Conservation (phyloP, 2,797 vertebrate genomes). For the Mastacembelus armatus region DNA sequence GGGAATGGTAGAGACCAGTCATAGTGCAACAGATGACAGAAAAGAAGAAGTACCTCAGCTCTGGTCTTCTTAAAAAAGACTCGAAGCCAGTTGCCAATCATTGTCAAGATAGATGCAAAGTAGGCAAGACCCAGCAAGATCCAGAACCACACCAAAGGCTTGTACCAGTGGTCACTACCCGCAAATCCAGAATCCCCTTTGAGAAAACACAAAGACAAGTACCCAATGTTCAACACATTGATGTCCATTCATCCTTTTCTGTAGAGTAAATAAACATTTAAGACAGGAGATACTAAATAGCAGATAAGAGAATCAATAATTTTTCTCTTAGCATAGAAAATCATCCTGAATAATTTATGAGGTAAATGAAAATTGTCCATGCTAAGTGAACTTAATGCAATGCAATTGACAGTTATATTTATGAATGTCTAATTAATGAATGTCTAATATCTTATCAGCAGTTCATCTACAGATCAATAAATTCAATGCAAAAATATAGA, state of each 20-base stretch:
- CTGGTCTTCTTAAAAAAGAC: conserved; percentile 90
- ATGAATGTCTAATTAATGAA: conserved; percentile 57
- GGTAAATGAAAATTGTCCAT: conserved; percentile 39
- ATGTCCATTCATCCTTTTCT: conserved; percentile 3
- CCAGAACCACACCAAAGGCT: conserved; percentile 95
- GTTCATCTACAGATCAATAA: conserved; percentile 29
- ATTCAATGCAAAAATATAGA: conserved; percentile 6
- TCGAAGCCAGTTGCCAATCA: conserved; percentile 93
- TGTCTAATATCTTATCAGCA: conserved; percentile 23
- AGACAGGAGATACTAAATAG: conserved; percentile 1
- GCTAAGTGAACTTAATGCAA: conserved; percentile 59
- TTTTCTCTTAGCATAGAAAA: conserved; percentile 46
- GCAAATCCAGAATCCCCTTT: conserved; percentile 82
- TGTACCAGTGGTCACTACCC: conserved; percentile 87
- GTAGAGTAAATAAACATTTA: conserved; percentile 40
- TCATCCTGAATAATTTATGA: conserved; percentile 59
- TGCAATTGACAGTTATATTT: conserved; percentile 39
- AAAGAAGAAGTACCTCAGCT: conserved; percentile 85
- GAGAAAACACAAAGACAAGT: conserved; percentile 21
- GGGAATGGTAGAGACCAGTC: neutral
- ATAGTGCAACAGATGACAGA: neutral
- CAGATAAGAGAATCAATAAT: conserved; percentile 61
- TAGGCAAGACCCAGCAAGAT: conserved; percentile 92
- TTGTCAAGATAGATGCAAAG: conserved; percentile 91
- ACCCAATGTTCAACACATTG: no score